These are phyloP conservation scores for Apocheima hispidaria DNA, from an alignment of 2,888 invertebrate species.

Conservation along the genomic window DNA sequence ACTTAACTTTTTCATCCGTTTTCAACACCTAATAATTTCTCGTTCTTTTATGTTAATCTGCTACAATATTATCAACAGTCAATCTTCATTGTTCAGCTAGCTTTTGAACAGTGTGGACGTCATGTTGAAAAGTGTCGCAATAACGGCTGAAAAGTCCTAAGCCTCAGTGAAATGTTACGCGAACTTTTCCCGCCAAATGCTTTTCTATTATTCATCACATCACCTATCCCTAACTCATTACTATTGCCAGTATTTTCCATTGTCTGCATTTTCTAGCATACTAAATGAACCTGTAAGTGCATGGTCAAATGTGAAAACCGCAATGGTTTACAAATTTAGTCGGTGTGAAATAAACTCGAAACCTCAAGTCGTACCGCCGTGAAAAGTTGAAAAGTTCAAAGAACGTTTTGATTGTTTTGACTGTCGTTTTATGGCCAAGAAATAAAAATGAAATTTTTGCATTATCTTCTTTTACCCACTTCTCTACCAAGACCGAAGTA, in stretches of 20 bases:
- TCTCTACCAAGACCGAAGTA: slow-evolving; percentile 39
- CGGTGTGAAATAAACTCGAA: slow-evolving; percentile 34
- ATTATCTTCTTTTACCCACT: background rate
- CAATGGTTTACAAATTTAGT: slow-evolving; percentile 61
- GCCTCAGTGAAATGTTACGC: slow-evolving; percentile 54
- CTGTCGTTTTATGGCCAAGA: too few species aligned
- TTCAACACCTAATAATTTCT: background rate
- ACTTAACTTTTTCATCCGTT: background rate
- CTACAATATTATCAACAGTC: background rate
- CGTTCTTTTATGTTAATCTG: too few species aligned
- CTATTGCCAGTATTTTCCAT: slow-evolving; percentile 71
- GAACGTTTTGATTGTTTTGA: background rate
- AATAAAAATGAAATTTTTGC: too few species aligned
- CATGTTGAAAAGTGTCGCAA: slow-evolving; percentile 5
- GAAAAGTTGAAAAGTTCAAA: background rate
- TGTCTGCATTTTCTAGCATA: slow-evolving; percentile 68
- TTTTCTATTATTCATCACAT: slow-evolving; percentile 74
- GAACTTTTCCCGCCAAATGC: slow-evolving; percentile 54
- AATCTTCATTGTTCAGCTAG: slow-evolving; percentile 9
- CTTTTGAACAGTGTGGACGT: background rate
- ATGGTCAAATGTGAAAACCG: slow-evolving; percentile 69
- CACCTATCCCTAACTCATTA: slow-evolving; percentile 72
- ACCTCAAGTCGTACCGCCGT: slow-evolving; percentile 13
- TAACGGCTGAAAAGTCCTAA: slow-evolving; percentile 30
- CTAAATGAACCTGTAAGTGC: slow-evolving; percentile 70